Conservation (phyloP, 1,140 invertebrate genomes). For the Hirudo medicinalis region DNA sequence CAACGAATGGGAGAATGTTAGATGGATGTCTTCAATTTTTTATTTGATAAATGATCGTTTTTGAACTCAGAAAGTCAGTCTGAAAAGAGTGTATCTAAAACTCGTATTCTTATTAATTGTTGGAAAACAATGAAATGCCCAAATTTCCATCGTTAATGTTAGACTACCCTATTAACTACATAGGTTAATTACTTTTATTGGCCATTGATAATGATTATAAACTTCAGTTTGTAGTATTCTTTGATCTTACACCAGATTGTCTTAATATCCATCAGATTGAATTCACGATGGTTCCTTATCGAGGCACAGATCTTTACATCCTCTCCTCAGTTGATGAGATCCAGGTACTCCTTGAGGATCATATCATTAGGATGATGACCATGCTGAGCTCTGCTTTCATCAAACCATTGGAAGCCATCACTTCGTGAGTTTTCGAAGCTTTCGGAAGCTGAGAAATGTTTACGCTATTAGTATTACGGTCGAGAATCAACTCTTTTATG, state of each 20-base stretch:
- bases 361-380: conserved; percentile 91
- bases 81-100: background rate
- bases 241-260: no score
- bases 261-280: conserved; percentile 46
- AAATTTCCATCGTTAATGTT: no score
- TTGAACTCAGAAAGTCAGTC: background rate
- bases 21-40: conserved; percentile 15
- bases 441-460: no score
- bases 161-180: no score
- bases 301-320: conserved; percentile 80
- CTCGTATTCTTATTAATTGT: background rate
- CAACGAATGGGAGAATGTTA: conserved; percentile 62
- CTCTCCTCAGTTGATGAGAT: conserved; percentile 83
- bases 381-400: conserved; percentile 95
- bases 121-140: no score
- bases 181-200: no score
- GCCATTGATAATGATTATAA: no score
- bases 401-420: conserved; percentile 79
- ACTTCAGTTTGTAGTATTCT: no score
- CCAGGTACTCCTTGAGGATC: conserved; percentile 81
- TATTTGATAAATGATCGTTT: background rate
- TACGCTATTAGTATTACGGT: no score
- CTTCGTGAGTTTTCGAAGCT: conserved; percentile 46
- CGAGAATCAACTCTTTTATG: no score
- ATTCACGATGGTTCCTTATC: conserved; percentile 61